Evolutionary conservation across 2,888 invertebrate species (phyloP), one percentile per base, ranked within the genome.

Genomic region (Nysson spinosus): DNA sequence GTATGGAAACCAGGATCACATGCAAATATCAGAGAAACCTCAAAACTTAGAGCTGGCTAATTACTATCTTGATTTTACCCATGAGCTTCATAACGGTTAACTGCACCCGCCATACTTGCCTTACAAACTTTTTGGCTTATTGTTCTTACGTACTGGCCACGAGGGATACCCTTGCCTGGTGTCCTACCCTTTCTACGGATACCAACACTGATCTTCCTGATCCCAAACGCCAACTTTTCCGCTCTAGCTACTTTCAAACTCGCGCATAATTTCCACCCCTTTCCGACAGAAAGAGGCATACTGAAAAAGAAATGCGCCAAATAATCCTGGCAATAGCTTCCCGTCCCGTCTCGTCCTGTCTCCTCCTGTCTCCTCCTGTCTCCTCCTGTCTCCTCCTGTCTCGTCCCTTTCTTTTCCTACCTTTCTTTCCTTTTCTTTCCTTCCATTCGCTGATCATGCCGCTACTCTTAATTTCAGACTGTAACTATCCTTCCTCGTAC

Each of bases 41-140:
- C 82, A 78, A 83, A 85, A 86, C 85, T 85, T 86, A 79, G 79
- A 77, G 77, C 75, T 63, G 75, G 84, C 85, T 86, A 86, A 86
- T 86, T 86, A 84, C 86, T 82, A 85, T 85, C 85, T 85, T 83
- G 85, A 85, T 81, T 85, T 85, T 80, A 83, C 83, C 84, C 83
- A 70, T 75, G 83, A 83, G 85, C 81, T 84, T 83, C 84, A 84
- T 84, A 85, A 85, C 80, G 79, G 78, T 75, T 78, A 82, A 83
- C 81, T 79, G 77, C 77, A 42, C 70, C 73, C 72, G 69, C 71
- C 76, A 52, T 72, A 57, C 66, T 68, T 52, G 69, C 70, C 68
- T 74, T 68, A 64, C 80, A 76, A 86, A 86, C 84, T 86, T 86
- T 86, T 85, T 82, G 83, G 84, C 85, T 84, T 84, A 85, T 83